Evolutionary conservation across 2,888 invertebrate species (phyloP).

Genomic region (Drosophila merina): DNA sequence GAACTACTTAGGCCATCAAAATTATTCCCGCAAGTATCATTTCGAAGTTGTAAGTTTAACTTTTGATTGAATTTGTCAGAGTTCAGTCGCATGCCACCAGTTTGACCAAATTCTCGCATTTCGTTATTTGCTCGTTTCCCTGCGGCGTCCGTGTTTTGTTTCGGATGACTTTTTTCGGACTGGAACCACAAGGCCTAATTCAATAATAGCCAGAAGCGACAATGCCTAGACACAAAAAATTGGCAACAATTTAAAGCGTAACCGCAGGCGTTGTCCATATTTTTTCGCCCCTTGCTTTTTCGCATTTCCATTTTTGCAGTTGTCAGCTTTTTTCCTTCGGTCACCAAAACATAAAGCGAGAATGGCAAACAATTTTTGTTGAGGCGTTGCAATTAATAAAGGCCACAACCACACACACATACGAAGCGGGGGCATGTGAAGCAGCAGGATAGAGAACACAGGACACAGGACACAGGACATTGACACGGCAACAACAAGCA

Average conservation of each 20-base stretch:
- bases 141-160: slow-evolving; percentile 2
- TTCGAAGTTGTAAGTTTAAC: slow-evolving; percentile 10
- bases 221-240: slow-evolving; percentile 47
- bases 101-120: slow-evolving; percentile 17
- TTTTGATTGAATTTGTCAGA: slow-evolving; percentile 28
- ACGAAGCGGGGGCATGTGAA: not conserved
- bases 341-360: slow-evolving; percentile 47
- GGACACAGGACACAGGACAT: slow-evolving; percentile 48
- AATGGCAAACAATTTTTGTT: slow-evolving; percentile 68
- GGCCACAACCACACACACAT: slow-evolving; percentile 55
- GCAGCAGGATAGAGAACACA: slow-evolving; percentile 29
- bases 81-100: not conserved
- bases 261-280: slow-evolving; percentile 62
- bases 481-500: slow-evolving; percentile 57
- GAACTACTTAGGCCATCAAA: not conserved
- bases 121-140: slow-evolving; percentile 5
- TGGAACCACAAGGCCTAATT: slow-evolving; percentile 54
- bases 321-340: slow-evolving; percentile 45
- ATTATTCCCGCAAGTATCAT: slow-evolving; percentile 5
- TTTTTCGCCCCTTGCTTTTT: slow-evolving; percentile 32
- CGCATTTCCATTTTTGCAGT: slow-evolving; percentile 36
- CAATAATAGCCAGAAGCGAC: slow-evolving; percentile 54
- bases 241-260: slow-evolving; percentile 69
- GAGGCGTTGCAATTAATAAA: slow-evolving; percentile 79
- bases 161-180: slow-evolving; percentile 1